Evolutionary conservation across 2,888 invertebrate genomes (phyloP).

Genomic region (Lasioglossum oenotherae): DNA sequence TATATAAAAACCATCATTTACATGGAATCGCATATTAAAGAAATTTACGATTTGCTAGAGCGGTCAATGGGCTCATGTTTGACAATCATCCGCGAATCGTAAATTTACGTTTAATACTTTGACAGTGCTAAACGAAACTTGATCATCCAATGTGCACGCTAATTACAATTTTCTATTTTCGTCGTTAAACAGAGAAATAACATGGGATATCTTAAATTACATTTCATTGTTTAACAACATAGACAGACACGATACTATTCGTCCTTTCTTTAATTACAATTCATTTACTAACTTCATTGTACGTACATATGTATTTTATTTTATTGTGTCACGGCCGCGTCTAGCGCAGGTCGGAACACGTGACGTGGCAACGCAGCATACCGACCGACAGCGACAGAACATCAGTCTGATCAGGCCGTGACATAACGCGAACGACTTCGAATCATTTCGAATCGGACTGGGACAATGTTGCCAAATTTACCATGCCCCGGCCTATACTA

Average conservation of each 20-base stretch:
- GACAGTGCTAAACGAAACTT: neutral
- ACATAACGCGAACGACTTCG: too few species aligned
- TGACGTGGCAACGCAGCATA: too few species aligned
- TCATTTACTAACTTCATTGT: conserved; percentile 17
- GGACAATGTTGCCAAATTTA: too few species aligned
- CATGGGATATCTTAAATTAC: neutral
- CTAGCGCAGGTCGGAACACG: too few species aligned
- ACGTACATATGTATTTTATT: neutral
- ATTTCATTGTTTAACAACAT: conserved; percentile 23
- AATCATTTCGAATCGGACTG: too few species aligned
- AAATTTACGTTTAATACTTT: conserved; percentile 51
- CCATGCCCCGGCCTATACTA: too few species aligned
- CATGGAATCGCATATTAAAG: conserved; percentile 46
- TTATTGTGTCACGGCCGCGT: neutral
- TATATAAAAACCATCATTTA: conserved; percentile 15
- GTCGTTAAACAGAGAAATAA: conserved; percentile 2
- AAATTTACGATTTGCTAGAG: conserved; percentile 66
- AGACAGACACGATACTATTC: conserved; percentile 38
- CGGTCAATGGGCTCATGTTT: conserved; percentile 80
- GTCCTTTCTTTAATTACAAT: conserved; percentile 1
- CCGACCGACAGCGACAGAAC: too few species aligned
- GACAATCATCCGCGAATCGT: conserved; percentile 76
- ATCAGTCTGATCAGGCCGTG: too few species aligned
- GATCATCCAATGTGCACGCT: conserved; percentile 18
- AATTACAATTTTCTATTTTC: neutral